A percentile compares a stretch with the other conserved stretches of the same genome.
Conservation (phyloP, 2,113 vertebrate genomes). For the Nanorana parkeri region DNA sequence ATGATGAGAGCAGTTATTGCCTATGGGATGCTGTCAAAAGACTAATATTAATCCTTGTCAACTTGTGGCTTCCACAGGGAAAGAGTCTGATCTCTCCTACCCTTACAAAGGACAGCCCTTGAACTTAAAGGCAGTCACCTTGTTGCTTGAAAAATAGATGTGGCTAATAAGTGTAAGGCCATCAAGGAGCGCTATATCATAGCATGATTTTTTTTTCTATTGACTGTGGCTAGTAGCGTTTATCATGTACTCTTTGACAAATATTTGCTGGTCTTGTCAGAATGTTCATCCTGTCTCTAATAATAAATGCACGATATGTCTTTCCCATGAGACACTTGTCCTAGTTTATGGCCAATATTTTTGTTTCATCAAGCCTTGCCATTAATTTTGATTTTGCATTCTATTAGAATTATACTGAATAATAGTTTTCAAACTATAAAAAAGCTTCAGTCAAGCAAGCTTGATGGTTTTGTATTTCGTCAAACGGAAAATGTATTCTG, state of each 20-base stretch:
- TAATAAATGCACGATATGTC: constrained; percentile 16
- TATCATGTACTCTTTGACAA: constrained; percentile 23
- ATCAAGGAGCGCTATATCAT: neutral
- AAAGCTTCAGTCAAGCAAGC: no score
- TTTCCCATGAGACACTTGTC: constrained; percentile 38
- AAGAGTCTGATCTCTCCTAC: constrained; percentile 11
- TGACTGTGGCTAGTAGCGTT: neutral
- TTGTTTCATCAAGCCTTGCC: constrained; percentile 5
- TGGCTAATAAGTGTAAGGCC: neutral
- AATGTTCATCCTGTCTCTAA: constrained; percentile 23
- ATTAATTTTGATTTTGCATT: constrained; percentile 8
- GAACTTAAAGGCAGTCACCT: constrained; percentile 20
- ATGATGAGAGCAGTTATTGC: constrained; percentile 41
- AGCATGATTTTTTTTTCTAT: neutral
- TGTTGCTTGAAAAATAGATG: constrained; percentile 9
- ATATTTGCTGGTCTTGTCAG: constrained; percentile 42
- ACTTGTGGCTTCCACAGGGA: constrained; percentile 14
- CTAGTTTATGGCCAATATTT: constrained; percentile 28
- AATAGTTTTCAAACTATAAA: no score
- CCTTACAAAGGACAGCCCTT: constrained; percentile 35
- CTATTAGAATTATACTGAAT: neutral
- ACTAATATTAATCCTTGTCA: constrained; percentile 47
- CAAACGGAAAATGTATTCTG: neutral
- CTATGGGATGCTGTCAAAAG: constrained; percentile 31
- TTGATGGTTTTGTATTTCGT: no score